These are phyloP conservation scores for Enteromius radiatus DNA, from an alignment of 2,797 vertebrate genomes.

Conservation along the genomic window DNA sequence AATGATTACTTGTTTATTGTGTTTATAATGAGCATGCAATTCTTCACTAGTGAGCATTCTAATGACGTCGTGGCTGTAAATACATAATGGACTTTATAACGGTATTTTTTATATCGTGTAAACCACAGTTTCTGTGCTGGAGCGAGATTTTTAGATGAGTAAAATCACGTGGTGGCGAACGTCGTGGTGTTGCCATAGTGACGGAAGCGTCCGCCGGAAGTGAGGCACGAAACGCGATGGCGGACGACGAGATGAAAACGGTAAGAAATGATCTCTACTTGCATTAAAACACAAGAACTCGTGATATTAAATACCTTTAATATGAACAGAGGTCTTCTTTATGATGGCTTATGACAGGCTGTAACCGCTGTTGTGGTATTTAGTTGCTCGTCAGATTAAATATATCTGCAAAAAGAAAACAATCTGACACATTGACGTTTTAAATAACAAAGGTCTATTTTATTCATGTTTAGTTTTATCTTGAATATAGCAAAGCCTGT, in stretches of 20 bases:
- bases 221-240: conserved; percentile 36
- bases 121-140: not conserved
- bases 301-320: not conserved
- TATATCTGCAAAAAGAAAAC: not conserved
- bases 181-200: conserved; percentile 12
- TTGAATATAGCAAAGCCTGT: too few species aligned
- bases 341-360: not conserved
- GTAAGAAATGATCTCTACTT: conserved; percentile 21
- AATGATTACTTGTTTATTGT: not conserved
- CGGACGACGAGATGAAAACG: conserved; percentile 49
- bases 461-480: not conserved
- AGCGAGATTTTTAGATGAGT: not conserved
- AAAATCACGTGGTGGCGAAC: not conserved
- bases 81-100: not conserved
- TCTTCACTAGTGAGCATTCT: not conserved
- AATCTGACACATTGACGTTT: not conserved
- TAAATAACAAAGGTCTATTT: not conserved
- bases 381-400: not conserved
- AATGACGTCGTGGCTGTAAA: not conserved
- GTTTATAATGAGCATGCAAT: not conserved
- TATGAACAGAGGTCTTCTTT: not conserved
- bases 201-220: conserved; percentile 32
- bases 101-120: not conserved
- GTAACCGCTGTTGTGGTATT: not conserved
- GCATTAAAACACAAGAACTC: not conserved